These are phyloP conservation scores for Gallinago undulata DNA, from an alignment of 2,113 vertebrate genomes.

Conservation along the genomic window DNA sequence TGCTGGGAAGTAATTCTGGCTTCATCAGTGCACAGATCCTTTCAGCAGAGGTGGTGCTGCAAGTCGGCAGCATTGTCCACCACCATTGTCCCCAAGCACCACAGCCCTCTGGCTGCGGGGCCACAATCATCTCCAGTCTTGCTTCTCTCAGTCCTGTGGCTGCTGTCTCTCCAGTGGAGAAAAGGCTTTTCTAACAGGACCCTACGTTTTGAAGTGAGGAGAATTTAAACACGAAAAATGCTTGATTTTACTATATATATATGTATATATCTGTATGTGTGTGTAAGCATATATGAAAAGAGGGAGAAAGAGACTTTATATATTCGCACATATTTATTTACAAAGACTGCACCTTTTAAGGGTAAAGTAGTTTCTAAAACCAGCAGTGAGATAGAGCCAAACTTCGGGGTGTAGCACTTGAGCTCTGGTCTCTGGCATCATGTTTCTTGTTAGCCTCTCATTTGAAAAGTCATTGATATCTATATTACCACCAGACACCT, in stretches of 20 bases:
- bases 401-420: background rate
- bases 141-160: background rate
- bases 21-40: background rate
- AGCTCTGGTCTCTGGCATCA: background rate
- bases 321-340: background rate
- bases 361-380: background rate
- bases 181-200: background rate
- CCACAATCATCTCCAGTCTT: too few relatives aligned
- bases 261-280: background rate
- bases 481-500: background rate
- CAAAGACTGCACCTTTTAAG: background rate
- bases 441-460: background rate
- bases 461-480: background rate
- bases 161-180: accelerated
- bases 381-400: background rate
- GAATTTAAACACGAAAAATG: background rate
- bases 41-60: background rate
- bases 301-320: background rate
- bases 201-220: accelerated
- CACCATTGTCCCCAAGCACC: background rate
- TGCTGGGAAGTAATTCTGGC: background rate
- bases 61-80: background rate
- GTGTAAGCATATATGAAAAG: background rate
- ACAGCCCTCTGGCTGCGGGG: background rate
- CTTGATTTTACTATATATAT: background rate